phyloP scores from a whole-genome alignment of 2,888 invertebrate species.

The Acleris emargana region DNA sequence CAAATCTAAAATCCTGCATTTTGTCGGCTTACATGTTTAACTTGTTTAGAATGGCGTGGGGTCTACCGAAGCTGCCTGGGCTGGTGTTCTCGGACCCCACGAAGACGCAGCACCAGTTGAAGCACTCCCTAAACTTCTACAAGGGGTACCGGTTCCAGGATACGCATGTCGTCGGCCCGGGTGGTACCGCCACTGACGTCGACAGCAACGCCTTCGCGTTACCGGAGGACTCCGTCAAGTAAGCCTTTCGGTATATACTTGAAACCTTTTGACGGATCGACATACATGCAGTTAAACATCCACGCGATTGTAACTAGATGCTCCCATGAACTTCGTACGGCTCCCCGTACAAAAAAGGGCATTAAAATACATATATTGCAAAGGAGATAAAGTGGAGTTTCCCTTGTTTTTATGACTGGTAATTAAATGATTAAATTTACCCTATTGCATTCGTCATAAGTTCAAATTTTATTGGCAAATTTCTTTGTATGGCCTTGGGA shows the following conservation, averaged over 20 bases:
- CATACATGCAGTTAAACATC: too few species aligned
- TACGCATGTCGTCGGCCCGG: constrained; percentile 81
- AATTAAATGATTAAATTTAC: too few species aligned
- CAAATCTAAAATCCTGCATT: background rate
- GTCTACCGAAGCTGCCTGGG: constrained; percentile 89
- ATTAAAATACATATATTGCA: too few species aligned
- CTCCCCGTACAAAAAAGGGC: too few species aligned
- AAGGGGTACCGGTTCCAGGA: constrained; percentile 87
- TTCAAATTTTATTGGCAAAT: too few species aligned
- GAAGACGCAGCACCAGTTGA: constrained; percentile 83
- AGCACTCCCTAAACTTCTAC: constrained; percentile 85
- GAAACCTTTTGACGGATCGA: too few species aligned
- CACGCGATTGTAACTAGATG: too few species aligned
- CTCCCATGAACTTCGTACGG: too few species aligned
- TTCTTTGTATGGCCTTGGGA: too few species aligned
- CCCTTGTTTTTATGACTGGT: too few species aligned
- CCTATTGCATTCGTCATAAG: too few species aligned
- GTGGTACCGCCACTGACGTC: constrained; percentile 83
- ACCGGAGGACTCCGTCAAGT: constrained; percentile 81
- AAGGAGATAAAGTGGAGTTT: too few species aligned
- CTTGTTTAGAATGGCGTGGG: constrained; percentile 72
- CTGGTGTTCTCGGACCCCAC: constrained; percentile 86
- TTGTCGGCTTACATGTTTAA: background rate
- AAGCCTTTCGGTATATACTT: constrained; percentile 42
- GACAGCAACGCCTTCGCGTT: constrained; percentile 84